These are phyloP conservation scores for Lamellibrachia satsuma DNA, from an alignment of 2,888 invertebrate genomes.

Conservation along the genomic window DNA sequence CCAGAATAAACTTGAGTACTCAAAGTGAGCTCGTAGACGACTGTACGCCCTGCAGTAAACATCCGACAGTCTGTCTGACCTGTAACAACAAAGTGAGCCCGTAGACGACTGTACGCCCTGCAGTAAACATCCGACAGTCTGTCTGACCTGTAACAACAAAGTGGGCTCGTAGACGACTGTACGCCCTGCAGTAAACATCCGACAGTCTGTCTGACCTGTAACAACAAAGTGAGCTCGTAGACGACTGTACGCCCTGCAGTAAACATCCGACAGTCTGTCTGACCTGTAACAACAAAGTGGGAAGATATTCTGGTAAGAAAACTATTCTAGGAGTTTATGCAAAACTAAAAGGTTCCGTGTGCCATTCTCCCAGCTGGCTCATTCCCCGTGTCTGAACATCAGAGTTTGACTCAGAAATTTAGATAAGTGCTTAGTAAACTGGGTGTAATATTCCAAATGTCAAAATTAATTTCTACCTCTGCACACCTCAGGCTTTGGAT, in stretches of 20 bases:
- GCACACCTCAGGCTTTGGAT: too few species aligned
- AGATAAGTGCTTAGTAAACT: too few species aligned
- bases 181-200: constrained; percentile 55
- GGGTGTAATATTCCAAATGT: too few species aligned
- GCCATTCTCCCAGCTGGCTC: background rate
- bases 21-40: constrained; percentile 69
- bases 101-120: constrained; percentile 54
- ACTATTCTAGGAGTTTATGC: background rate
- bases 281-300: constrained; percentile 50
- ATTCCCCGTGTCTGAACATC: background rate
- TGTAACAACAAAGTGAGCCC: constrained; percentile 60
- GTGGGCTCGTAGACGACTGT: constrained; percentile 67
- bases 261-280: constrained; percentile 54
- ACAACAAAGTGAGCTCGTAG: constrained; percentile 69
- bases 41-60: constrained; percentile 56
- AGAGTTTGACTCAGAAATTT: background rate
- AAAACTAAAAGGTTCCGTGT: background rate
- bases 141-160: constrained; percentile 63
- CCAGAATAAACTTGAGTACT: constrained; percentile 55
- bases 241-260: constrained; percentile 52
- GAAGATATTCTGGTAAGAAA: background rate
- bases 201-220: constrained; percentile 57
- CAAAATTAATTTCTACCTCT: too few species aligned
- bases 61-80: constrained; percentile 56
- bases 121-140: constrained; percentile 55